These are phyloP conservation scores for Melanostoma mellinum DNA, from an alignment of 2,888 invertebrate genomes.

Conservation along the genomic window DNA sequence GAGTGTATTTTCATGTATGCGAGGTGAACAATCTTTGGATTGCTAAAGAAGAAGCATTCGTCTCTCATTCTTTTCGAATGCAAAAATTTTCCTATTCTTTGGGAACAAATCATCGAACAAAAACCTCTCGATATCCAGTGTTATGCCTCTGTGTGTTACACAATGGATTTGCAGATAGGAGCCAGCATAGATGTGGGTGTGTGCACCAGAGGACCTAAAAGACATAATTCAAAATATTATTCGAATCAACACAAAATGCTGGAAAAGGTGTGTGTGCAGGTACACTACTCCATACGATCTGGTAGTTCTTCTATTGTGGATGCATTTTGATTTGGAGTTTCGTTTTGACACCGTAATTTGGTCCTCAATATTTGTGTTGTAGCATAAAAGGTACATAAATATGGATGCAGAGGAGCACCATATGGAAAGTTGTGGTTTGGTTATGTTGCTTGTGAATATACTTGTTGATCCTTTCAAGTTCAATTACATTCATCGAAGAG, in stretches of 20 bases:
- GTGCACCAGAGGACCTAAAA: neutral
- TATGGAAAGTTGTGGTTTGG: neutral
- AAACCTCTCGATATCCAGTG: conserved; percentile 36
- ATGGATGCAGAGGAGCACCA: no score
- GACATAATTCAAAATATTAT: conserved; percentile 66
- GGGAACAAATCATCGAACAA: conserved; percentile 61
- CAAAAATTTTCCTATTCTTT: conserved; percentile 58
- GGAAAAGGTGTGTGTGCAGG: conserved; percentile 6
- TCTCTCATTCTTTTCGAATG: conserved; percentile 55
- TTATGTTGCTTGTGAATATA: neutral
- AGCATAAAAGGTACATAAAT: no score
- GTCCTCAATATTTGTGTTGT: conserved; percentile 39
- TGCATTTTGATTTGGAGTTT: conserved; percentile 59
- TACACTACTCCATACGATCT: neutral
- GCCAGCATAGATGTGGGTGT: neutral
- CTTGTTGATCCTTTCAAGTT: conserved; percentile 63
- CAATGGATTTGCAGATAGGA: conserved; percentile 29
- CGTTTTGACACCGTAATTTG: conserved; percentile 70
- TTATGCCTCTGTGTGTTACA: conserved; percentile 13
- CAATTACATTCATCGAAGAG: conserved; percentile 43
- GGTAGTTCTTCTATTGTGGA: conserved; percentile 40
- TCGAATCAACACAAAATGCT: conserved; percentile 24
- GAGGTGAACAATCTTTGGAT: conserved; percentile 70
- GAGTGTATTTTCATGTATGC: conserved; percentile 1
- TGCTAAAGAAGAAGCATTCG: conserved; percentile 44